A percentile compares a stretch with the other conserved stretches of the same genome.
phyloP scores from a whole-genome alignment of 64 coral and sea anemone genomes.

The Anthopleura sola region DNA sequence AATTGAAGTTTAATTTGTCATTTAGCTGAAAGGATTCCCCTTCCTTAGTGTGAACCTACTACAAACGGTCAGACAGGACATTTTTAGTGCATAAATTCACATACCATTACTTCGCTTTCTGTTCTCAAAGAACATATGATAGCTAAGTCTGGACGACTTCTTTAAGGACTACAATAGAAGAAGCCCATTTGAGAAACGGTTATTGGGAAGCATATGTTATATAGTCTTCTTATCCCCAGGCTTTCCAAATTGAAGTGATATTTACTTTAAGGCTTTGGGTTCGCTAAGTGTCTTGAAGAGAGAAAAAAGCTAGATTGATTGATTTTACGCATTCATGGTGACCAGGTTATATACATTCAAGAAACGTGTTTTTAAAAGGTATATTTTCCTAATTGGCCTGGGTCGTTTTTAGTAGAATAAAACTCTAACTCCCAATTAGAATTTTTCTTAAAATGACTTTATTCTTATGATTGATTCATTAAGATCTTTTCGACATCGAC shows the following conservation, averaged over 20 bases:
- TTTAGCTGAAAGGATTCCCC: not conserved
- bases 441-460: no score
- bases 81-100: not conserved
- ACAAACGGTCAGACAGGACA: not conserved
- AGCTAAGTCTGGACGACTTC: not conserved
- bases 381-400: no score
- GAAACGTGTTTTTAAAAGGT: no score
- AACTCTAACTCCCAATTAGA: no score
- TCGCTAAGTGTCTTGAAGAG: not conserved
- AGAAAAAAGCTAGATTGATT: not conserved
- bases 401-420: no score
- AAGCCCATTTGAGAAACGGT: not conserved
- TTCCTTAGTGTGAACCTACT: not conserved
- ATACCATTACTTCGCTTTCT: not conserved
- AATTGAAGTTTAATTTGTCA: not conserved
- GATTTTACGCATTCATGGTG: not conserved
- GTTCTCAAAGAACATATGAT: not conserved
- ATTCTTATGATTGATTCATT: no score
- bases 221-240: conserved; percentile 1
- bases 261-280: not conserved
- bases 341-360: not conserved
- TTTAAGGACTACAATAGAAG: not conserved
- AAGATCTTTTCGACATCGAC: no score
- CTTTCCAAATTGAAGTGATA: conserved; percentile 3
- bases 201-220: not conserved